These are phyloP conservation scores for Mimumesa dahlbomi DNA, from an alignment of 2,888 invertebrate species.

Conservation along the genomic window DNA sequence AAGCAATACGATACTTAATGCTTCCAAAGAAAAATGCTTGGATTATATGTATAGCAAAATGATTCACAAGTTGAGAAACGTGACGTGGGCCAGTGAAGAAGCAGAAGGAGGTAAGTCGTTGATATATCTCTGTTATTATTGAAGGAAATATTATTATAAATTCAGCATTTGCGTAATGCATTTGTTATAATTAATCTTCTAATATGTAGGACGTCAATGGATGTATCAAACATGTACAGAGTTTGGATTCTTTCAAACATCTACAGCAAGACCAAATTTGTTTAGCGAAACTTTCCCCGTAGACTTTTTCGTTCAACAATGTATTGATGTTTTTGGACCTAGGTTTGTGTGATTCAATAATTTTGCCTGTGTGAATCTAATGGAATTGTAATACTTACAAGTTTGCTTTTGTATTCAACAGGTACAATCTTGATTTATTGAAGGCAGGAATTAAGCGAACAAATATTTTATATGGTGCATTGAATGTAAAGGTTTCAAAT, in stretches of 20 bases:
- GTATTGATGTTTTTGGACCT: slow-evolving; percentile 91
- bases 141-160: too few relatives aligned
- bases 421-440: slow-evolving; percentile 84
- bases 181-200: too few relatives aligned
- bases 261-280: slow-evolving; percentile 84
- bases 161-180: too few relatives aligned
- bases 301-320: slow-evolving; percentile 90
- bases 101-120: slow-evolving; percentile 84
- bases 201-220: slow-evolving; percentile 90
- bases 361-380: neutral
- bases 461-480: slow-evolving; percentile 90
- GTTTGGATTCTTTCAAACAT: slow-evolving; percentile 97
- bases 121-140: neutral
- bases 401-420: slow-evolving; percentile 14
- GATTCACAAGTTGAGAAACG: slow-evolving; percentile 86
- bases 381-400: neutral
- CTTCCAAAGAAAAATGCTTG: slow-evolving; percentile 87
- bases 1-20: slow-evolving; percentile 86
- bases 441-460: slow-evolving; percentile 85
- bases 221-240: slow-evolving; percentile 97
- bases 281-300: slow-evolving; percentile 90
- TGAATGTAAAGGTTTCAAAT: slow-evolving; percentile 86
- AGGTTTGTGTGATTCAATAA: slow-evolving; percentile 80
- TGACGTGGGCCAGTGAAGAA: slow-evolving; percentile 84
- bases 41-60: slow-evolving; percentile 91